Evolutionary conservation across 2,888 invertebrate species (phyloP), one percentile per base, ranked within the genome.

Genomic region (Melinaea menophilus): DNA sequence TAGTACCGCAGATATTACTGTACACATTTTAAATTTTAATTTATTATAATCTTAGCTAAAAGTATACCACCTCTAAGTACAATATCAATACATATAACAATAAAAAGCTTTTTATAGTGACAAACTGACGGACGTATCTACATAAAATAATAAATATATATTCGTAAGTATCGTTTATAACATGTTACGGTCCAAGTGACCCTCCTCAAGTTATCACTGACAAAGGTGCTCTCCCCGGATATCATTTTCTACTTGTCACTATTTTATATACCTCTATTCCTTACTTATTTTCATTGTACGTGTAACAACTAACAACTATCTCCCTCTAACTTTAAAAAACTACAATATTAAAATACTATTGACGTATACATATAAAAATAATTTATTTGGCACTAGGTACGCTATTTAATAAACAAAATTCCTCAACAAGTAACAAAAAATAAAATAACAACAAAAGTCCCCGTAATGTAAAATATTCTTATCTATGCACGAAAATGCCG

Each of bases 401-500:
- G 7, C 7, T 37, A 5, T 48, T 7, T 13, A 5, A n/a, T 9
- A 31, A 11, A n/a, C 2, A 31, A 11, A 2, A 51, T 51, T 31
- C 7, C 9, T 41, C 45, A 41, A 55, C 41, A 47, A 13, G 54
- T 35, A 22, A 45, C 35, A 58, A 63, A 59, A 37, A 47, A 51
- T 56, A 59, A 58, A 63, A 59, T 48, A 47, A 51, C 56, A 59
- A 31, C 5, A 33, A 12, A 61, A 48, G 56, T 58, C 55, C 55
- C 61, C 64, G 63, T 59, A 65, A 69, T 66, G 68, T 71, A 75
- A 71, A 69, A 72, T 68, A 63, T 70, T 70, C 68, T 71, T 71
- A 76, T 74, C 80, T 81, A 80, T 81, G 80, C 82, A 80, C 75
- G 75, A 79, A 51, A 51, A 79, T 75, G 71, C 72, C 76, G 76